Percentiles rank a stretch among this genome's conserved stretches.
Conservation (phyloP, 2,797 vertebrate genomes). For the Pelodytes ibericus region DNA sequence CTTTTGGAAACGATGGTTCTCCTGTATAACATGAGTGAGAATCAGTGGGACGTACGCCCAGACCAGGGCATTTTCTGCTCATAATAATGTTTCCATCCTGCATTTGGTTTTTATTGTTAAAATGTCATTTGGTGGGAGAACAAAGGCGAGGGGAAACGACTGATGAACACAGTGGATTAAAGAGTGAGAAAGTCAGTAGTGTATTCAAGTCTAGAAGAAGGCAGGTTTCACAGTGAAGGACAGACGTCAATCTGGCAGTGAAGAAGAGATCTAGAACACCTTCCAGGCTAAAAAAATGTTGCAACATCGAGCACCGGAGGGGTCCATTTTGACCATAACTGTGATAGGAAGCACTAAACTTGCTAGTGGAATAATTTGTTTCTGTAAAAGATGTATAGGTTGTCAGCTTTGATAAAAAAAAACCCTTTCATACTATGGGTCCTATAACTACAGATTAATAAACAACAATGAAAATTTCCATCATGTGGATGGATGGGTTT, state of each 20-base stretch:
- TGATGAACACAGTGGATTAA: not conserved
- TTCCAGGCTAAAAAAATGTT: constrained; percentile 12
- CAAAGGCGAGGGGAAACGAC: not conserved
- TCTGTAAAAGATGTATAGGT: not conserved
- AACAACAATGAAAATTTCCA: too few species aligned
- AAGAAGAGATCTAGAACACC: constrained; percentile 8
- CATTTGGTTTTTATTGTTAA: constrained; percentile 30
- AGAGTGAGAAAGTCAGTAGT: not conserved
- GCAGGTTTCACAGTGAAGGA: constrained; percentile 54
- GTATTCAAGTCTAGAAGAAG: constrained; percentile 51
- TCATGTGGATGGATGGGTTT: constrained; percentile 39
- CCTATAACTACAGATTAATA: not conserved
- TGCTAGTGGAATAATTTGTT: constrained; percentile 1
- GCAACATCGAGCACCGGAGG: not conserved
- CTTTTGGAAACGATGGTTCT: not conserved
- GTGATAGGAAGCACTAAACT: constrained; percentile 50
- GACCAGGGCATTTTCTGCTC: not conserved
- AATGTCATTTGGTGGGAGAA: constrained; percentile 37
- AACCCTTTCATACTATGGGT: constrained; percentile 27
- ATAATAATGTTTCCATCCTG: constrained; percentile 32
- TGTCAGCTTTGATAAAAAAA: constrained; percentile 3
- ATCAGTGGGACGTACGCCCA: not conserved
- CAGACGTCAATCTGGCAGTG: constrained; percentile 47
- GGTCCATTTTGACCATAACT: constrained; percentile 7
- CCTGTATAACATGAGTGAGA: constrained; percentile 1